phyloP scores from a whole-genome alignment of 2,797 vertebrate genomes.

The Telmatherina bonti region DNA sequence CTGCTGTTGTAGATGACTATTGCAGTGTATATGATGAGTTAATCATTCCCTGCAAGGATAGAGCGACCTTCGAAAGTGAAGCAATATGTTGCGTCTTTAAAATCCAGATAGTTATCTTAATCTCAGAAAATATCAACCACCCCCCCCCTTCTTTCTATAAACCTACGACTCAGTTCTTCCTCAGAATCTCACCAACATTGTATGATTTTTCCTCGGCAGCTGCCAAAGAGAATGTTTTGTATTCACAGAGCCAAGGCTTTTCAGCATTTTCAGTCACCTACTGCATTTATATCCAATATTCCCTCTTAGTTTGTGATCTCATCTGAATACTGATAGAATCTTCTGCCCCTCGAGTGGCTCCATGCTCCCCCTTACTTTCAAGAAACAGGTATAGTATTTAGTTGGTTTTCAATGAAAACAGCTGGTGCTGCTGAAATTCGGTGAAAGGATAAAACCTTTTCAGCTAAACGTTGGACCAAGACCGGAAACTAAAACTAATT shows the following conservation, averaged over 20 bases:
- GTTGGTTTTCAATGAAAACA: background rate
- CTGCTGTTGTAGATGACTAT: background rate
- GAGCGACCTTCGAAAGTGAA: background rate
- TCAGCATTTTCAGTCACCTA: background rate
- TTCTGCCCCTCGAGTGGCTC: background rate
- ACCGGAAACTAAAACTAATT: background rate
- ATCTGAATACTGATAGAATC: constrained; percentile 8
- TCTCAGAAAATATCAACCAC: background rate
- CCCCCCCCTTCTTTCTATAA: background rate
- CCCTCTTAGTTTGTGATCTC: background rate
- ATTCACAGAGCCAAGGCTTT: background rate
- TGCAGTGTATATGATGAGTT: background rate
- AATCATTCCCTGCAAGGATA: background rate
- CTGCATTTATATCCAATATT: constrained; percentile 7
- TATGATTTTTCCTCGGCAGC: background rate
- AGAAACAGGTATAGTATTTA: background rate
- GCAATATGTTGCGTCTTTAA: background rate
- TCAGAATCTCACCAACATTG: background rate
- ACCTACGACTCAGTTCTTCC: background rate
- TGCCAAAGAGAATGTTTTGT: background rate
- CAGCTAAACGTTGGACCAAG: background rate
- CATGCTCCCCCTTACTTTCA: background rate
- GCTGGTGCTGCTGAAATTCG: background rate
- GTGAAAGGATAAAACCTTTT: background rate
- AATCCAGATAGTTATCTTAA: background rate